phyloP scores from a whole-genome alignment of 1,140 invertebrate species.

The Cydia amplana region DNA sequence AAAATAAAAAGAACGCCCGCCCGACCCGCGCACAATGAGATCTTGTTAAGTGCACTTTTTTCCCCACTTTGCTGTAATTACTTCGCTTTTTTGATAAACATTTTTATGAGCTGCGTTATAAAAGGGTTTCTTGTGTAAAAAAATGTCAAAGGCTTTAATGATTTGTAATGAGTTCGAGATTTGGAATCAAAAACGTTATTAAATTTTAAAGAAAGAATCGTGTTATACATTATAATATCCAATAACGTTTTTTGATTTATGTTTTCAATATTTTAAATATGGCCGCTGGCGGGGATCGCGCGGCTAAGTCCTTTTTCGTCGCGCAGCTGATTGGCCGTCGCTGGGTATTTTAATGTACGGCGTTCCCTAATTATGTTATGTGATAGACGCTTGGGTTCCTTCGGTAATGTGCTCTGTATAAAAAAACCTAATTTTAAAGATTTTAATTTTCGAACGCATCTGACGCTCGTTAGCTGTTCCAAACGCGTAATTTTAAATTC shows the following conservation, averaged over 20 bases:
- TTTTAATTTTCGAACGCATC: conserved; percentile 44
- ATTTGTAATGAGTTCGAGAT: conserved; percentile 21
- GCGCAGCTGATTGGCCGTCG: conserved; percentile 58
- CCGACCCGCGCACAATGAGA: conserved; percentile 52
- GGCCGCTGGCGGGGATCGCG: conserved; percentile 59
- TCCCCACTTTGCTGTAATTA: conserved; percentile 48
- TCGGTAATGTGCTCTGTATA: conserved; percentile 48
- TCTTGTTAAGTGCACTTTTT: conserved; percentile 58
- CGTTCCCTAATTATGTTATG: conserved; percentile 69
- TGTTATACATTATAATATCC: conserved; percentile 68
- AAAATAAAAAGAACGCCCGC: conserved; percentile 55
- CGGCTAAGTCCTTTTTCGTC: conserved; percentile 45
- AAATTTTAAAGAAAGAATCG: conserved; percentile 52
- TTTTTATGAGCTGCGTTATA: conserved; percentile 22
- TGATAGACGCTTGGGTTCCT: conserved; percentile 40
- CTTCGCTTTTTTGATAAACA: conserved; percentile 34
- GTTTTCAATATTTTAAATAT: conserved; percentile 72
- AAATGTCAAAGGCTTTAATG: conserved; percentile 31
- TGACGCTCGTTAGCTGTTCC: conserved; percentile 18
- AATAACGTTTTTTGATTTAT: conserved; percentile 75
- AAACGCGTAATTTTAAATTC: conserved; percentile 11
- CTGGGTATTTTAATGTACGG: conserved; percentile 50
- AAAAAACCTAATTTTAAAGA: conserved; percentile 44
- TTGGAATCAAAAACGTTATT: conserved; percentile 36
- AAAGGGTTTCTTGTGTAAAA: conserved; percentile 36